Evolutionary conservation across 2,888 invertebrate species (phyloP).

Genomic region (Xestia c-nigrum): DNA sequence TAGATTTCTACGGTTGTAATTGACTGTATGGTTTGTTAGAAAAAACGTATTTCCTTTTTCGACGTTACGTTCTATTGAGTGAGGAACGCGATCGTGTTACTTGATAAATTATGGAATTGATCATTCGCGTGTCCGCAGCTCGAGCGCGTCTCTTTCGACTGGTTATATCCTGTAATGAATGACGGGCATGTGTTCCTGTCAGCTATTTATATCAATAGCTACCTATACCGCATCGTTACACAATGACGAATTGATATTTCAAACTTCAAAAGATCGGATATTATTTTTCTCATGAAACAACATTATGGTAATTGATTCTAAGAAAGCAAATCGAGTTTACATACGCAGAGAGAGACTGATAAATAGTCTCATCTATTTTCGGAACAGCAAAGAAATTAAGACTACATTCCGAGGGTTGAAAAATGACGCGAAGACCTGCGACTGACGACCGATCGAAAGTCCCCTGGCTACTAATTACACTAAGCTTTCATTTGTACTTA

Average conservation of each 20-base stretch:
- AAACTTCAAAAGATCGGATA: constrained; percentile 32
- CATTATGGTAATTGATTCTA: constrained; percentile 23
- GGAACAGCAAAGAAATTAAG: constrained; percentile 12
- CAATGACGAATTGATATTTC: constrained; percentile 19
- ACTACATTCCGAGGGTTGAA: constrained; percentile 34
- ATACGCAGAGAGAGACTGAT: not conserved
- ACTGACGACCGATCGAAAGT: constrained; percentile 38
- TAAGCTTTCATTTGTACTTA: constrained; percentile 52
- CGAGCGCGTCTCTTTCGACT: constrained; percentile 53
- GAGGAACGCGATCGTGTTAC: constrained; percentile 66
- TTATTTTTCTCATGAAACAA: constrained; percentile 9
- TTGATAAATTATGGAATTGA: constrained; percentile 73
- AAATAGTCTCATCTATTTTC: constrained; percentile 39
- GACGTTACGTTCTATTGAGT: constrained; percentile 45
- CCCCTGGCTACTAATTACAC: constrained; percentile 56
- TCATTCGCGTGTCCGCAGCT: constrained; percentile 68
- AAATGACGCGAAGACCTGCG: constrained; percentile 44
- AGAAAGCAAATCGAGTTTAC: constrained; percentile 39
- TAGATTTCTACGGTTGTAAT: constrained; percentile 41
- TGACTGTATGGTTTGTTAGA: constrained; percentile 69
- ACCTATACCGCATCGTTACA: constrained; percentile 17
- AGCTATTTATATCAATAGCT: constrained; percentile 35
- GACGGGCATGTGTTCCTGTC: constrained; percentile 67
- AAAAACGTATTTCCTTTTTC: constrained; percentile 71
- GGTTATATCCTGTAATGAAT: constrained; percentile 68